Evolutionary conservation across 2,888 invertebrate species (phyloP).

Genomic region (Apocheima hispidaria): DNA sequence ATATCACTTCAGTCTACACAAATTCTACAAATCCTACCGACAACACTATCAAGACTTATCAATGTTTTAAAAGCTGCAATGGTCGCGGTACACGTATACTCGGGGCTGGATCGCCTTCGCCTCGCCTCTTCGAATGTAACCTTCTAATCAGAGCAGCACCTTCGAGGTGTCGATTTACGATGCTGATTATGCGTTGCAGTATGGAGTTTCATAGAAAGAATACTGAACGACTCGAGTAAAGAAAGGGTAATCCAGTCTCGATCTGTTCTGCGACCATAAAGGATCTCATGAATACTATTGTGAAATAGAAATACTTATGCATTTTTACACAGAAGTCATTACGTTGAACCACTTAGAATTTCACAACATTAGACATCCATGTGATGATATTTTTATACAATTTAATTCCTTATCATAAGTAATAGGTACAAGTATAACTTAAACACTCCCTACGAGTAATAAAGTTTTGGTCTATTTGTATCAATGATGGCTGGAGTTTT

Average conservation of each 20-base stretch:
- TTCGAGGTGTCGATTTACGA: no score
- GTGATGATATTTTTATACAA: background rate
- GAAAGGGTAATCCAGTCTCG: no score
- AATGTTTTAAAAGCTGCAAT: constrained; percentile 10
- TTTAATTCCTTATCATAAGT: constrained; percentile 4
- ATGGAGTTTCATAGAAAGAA: no score
- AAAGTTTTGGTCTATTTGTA: constrained; percentile 3
- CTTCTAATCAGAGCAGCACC: no score
- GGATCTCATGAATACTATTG: constrained; percentile 7
- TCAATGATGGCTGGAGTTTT: background rate
- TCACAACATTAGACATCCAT: constrained; percentile 1
- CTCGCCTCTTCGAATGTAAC: no score
- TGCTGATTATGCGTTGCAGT: no score
- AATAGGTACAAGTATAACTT: constrained; percentile 3
- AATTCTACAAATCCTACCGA: constrained; percentile 23
- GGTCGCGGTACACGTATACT: no score
- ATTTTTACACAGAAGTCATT: constrained; percentile 12
- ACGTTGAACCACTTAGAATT: background rate
- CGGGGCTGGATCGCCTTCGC: no score
- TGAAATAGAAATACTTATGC: constrained; percentile 14
- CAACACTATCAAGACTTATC: constrained; percentile 6
- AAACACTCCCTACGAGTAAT: background rate
- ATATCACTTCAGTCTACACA: constrained; percentile 31
- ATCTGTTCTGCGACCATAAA: no score
- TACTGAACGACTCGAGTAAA: no score